Percentiles rank a stretch among this genome's conserved stretches.
These are phyloP conservation scores for Rattus norvegicus DNA, from an alignment of 2,113 vertebrate genomes.

Conservation along the genomic window GRCr8 NC_086019.1:182162001-182162500, in stretches of 20 bases:
- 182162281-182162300: neutral
- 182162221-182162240: neutral
- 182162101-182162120: neutral
- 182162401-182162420: neutral
- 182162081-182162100: neutral
- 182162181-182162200: neutral
- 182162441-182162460: neutral
- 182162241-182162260: neutral
- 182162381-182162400: neutral
- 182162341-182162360: neutral
- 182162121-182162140: neutral
- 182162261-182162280: neutral
- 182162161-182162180: neutral
- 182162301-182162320: neutral
- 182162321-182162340: neutral
- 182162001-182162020: neutral
- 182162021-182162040: neutral
- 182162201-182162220: neutral
- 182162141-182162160: neutral
- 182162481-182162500: neutral
- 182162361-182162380: neutral
- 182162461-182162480: neutral
- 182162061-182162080: neutral
- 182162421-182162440: neutral
- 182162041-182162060: neutral